Percentiles rank a stretch among this genome's conserved stretches.
phyloP scores from a whole-genome alignment of 2,797 vertebrate genomes.

The Tolypeutes matacus region DNA sequence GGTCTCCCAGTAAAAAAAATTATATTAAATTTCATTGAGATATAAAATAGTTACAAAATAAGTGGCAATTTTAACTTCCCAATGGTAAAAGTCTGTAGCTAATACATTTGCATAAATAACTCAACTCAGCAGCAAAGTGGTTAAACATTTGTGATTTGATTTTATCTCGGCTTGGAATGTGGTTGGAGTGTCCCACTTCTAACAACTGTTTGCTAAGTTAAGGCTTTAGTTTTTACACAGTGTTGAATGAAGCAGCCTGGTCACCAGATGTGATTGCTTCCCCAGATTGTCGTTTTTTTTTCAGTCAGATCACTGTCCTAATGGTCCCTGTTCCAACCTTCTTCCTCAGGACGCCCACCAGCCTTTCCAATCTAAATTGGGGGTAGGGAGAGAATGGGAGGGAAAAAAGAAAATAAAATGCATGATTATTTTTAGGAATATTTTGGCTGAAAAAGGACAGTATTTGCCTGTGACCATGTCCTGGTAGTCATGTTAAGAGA shows the following conservation, averaged over 20 bases:
- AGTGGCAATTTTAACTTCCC: conserved; percentile 81
- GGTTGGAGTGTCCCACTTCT: conserved; percentile 93
- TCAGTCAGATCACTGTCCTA: conserved; percentile 95
- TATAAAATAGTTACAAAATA: conserved; percentile 80
- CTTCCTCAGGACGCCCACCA: conserved; percentile 98
- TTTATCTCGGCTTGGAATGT: conserved; percentile 93
- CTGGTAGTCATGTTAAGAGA: conserved; percentile 86
- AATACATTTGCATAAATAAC: conserved; percentile 90
- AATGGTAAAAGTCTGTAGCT: conserved; percentile 86
- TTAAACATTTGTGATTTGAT: conserved; percentile 95
- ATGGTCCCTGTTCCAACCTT: conserved; percentile 95
- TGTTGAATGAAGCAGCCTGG: conserved; percentile 94
- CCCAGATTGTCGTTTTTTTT: conserved; percentile 86
- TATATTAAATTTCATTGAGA: conserved; percentile 79
- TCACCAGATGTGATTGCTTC: conserved; percentile 94
- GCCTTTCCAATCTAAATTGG: conserved; percentile 94
- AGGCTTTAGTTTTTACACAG: conserved; percentile 93
- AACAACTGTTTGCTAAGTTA: conserved; percentile 95
- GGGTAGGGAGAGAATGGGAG: conserved; percentile 73
- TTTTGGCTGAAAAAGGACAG: conserved; percentile 87
- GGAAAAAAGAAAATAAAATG: conserved; percentile 85
- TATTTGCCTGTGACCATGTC: conserved; percentile 87
- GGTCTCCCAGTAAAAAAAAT: conserved; percentile 58
- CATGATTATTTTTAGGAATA: conserved; percentile 86
- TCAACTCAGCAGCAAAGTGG: conserved; percentile 91